Evolutionary conservation across 2,797 vertebrate genomes (phyloP).

Genomic region (Malacoctenus gilli): DNA sequence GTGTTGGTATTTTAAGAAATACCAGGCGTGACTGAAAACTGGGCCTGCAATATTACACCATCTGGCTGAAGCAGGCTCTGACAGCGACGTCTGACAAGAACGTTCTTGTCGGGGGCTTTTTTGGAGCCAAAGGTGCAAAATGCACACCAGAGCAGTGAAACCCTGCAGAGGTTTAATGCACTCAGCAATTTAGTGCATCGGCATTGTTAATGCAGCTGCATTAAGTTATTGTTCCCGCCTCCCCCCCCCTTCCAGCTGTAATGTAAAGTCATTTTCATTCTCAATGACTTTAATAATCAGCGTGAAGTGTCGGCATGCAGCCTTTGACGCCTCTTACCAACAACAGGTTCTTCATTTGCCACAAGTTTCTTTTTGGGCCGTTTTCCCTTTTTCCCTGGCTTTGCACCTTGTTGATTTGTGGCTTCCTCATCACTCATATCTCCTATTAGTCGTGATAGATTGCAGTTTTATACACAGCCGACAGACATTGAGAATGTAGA

Average conservation of each 20-base stretch:
- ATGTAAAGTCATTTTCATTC: constrained; percentile 46
- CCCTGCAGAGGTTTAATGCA: not conserved
- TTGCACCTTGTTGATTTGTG: constrained; percentile 46
- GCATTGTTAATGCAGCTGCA: constrained; percentile 22
- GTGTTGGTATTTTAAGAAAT: too few species aligned
- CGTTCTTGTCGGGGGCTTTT: not conserved
- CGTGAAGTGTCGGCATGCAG: constrained; percentile 45
- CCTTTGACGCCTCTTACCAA: constrained; percentile 69
- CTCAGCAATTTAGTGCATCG: not conserved
- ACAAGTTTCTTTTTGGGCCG: constrained; percentile 53
- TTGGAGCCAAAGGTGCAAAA: not conserved
- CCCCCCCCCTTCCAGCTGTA: not conserved
- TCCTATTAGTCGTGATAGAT: constrained; percentile 64
- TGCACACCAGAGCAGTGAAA: constrained; percentile 2
- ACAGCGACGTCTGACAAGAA: not conserved
- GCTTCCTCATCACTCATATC: constrained; percentile 58
- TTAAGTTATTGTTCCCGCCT: constrained; percentile 22
- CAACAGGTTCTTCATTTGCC: constrained; percentile 57
- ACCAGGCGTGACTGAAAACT: too few species aligned
- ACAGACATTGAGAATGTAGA: constrained; percentile 7
- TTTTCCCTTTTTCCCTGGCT: constrained; percentile 54
- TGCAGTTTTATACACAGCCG: constrained; percentile 40
- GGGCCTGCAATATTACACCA: too few species aligned
- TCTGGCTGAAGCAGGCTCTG: not conserved
- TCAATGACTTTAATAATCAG: constrained; percentile 37